phyloP scores from a whole-genome alignment of 1,140 invertebrate genomes.

The Cotesia vestalis region DNA sequence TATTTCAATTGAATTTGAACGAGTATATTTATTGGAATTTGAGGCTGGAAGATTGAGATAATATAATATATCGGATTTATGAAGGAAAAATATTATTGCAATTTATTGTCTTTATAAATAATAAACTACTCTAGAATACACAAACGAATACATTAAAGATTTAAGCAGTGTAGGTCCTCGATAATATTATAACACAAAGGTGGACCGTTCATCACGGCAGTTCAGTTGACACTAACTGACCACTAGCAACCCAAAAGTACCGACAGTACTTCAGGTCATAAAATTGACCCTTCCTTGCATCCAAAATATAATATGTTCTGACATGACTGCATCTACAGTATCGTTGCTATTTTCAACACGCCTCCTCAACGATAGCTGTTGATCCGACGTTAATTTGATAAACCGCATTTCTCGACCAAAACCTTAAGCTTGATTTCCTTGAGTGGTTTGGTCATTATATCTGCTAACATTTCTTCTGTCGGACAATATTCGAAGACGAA shows the following conservation, averaged over 20 bases:
- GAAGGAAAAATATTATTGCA: neutral
- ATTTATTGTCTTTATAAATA: slow-evolving; percentile 5
- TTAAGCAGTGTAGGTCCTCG: neutral
- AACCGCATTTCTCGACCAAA: neutral
- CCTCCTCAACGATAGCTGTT: neutral
- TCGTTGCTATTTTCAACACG: slow-evolving; percentile 8
- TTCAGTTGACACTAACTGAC: slow-evolving; percentile 8
- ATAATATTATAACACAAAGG: neutral
- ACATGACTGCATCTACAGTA: neutral
- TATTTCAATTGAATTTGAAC: too few species aligned
- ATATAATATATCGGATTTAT: slow-evolving; percentile 1
- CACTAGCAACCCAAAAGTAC: neutral
- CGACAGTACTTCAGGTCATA: slow-evolving; percentile 4
- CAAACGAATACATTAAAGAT: neutral
- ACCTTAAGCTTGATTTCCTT: neutral
- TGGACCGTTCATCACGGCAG: neutral
- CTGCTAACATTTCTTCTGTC: slow-evolving; percentile 2
- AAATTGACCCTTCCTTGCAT: slow-evolving; percentile 10
- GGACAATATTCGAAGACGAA: neutral
- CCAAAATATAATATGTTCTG: neutral
- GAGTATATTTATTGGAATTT: neutral
- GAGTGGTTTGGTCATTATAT: slow-evolving; percentile 1
- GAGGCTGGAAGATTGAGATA: neutral
- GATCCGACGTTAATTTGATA: neutral
- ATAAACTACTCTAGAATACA: neutral